Evolutionary conservation across 2,797 vertebrate genomes (phyloP), one percentile per base, ranked within the genome.

Genomic region (Setipinna tenuifilis): DNA sequence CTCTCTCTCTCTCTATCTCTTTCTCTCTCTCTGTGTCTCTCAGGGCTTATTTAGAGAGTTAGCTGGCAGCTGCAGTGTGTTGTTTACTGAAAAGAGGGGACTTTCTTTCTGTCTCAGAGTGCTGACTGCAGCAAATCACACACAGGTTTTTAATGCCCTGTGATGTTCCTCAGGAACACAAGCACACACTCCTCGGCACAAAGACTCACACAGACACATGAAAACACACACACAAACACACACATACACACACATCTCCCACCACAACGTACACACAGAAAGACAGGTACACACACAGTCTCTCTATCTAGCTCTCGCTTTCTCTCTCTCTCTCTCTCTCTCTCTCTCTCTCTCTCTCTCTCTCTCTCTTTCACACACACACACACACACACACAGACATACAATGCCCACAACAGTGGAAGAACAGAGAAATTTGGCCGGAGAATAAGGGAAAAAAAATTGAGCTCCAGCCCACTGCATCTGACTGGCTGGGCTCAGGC

Each of bases 51-150:
- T 75, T 14, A 75, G 68, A 75, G 68, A 28, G 11, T 41, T 75
- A 28, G 68, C 58, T 84, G 82, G 78, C 85, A 16, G 44, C 85
- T 85, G 78, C 82, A 85, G 81, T 62, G 75, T 87, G 85, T 83
- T 88, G 88, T 88, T 89, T 87, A 87, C 88, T 83, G 81, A 87
- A 85, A 86, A 86, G 87, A 80, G 83, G 87, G 86, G 85, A 88
- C 85, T 82, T 82, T 0, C 75, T 86, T 82, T 88, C 85, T 86
- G 35, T 78, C 82, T 25, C 82, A 88, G 84, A 87, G 84, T 84
- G 88, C 86, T 87, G 82, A 90, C 85, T 86, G 83, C 85, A 88
- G 84, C 84, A 83, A 44, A 78, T 87, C 68, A 83, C 78, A 80
- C 46, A 68, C 59, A 88, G 84, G 82, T 86, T 88, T 54, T 84